phyloP scores from a whole-genome alignment of 53 echinoderm and acorn worm species.

The Echinometra lucunter region DNA sequence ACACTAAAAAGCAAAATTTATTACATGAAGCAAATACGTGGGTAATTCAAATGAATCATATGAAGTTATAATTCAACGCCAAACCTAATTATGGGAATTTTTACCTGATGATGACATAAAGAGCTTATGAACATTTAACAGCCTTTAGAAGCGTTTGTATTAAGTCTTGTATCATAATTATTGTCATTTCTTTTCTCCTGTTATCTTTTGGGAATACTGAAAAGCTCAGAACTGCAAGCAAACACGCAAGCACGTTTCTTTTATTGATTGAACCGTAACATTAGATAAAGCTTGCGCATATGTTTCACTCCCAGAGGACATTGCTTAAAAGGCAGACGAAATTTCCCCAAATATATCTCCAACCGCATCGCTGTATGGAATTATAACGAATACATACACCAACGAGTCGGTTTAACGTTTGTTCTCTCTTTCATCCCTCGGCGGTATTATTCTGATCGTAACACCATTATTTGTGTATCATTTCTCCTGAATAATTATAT shows the following conservation, averaged over 20 bases:
- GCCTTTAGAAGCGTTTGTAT: too few relatives aligned
- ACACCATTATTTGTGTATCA: neutral
- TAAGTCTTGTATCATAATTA: neutral
- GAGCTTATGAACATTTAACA: too few relatives aligned
- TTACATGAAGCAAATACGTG: too few relatives aligned
- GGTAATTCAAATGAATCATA: too few relatives aligned
- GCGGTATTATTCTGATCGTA: neutral
- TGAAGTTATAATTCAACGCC: too few relatives aligned
- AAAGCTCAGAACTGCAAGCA: neutral
- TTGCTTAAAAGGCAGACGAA: neutral
- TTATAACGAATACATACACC: neutral
- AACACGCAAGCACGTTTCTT: neutral
- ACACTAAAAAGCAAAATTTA: too few relatives aligned
- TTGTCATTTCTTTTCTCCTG: neutral
- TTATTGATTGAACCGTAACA: neutral
- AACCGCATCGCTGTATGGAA: neutral
- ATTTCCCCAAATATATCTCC: neutral
- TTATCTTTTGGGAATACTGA: neutral
- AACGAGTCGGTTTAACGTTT: neutral
- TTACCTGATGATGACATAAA: too few relatives aligned
- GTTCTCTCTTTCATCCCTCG: neutral
- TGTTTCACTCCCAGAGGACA: neutral
- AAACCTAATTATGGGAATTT: too few relatives aligned
- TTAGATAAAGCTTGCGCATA: neutral
- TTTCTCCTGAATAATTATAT: slow-evolving; percentile 5